Evolutionary conservation across 2,113 vertebrate species (phyloP).

Genomic region (Cebidichthys violaceus): DNA sequence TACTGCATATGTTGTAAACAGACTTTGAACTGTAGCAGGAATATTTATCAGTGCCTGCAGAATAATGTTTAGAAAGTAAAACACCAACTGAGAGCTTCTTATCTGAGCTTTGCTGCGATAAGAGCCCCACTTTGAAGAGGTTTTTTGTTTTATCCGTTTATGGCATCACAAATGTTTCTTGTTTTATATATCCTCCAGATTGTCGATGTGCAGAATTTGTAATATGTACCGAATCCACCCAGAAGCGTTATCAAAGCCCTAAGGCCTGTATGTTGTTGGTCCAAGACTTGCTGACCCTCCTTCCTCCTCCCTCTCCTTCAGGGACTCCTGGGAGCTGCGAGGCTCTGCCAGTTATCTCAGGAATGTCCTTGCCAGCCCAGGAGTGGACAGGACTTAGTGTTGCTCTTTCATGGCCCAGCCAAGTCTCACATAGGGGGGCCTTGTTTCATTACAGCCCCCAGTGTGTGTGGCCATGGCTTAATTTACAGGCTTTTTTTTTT

Average conservation of each 20-base stretch:
- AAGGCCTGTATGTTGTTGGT: conserved; percentile 6
- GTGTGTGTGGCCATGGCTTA: conserved; percentile 33
- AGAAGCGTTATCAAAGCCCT: neutral
- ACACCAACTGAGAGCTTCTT: conserved; percentile 3
- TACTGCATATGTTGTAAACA: neutral
- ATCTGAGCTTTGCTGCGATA: conserved; percentile 25
- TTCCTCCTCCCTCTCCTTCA: conserved; percentile 33
- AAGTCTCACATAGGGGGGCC: conserved; percentile 62
- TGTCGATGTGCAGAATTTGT: neutral
- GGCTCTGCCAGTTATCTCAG: conserved; percentile 77
- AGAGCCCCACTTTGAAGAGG: neutral
- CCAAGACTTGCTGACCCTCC: conserved; percentile 25
- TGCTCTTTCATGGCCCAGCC: conserved; percentile 64
- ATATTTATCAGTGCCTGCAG: conserved; percentile 19
- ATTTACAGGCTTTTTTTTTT: conserved; percentile 36
- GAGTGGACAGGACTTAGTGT: conserved; percentile 65
- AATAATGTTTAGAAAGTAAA: conserved; percentile 3
- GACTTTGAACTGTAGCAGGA: conserved; percentile 14
- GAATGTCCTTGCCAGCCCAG: conserved; percentile 75
- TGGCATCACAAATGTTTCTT: conserved; percentile 8
- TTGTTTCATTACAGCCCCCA: conserved; percentile 55
- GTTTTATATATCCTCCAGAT: neutral
- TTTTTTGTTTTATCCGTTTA: conserved; percentile 10
- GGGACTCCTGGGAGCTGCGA: conserved; percentile 65
- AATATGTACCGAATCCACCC: neutral